Percentiles rank a stretch among this genome's conserved stretches.
These are phyloP conservation scores for Perithous albicinctus DNA, from an alignment of 2,888 invertebrate genomes.

Conservation along the genomic window DNA sequence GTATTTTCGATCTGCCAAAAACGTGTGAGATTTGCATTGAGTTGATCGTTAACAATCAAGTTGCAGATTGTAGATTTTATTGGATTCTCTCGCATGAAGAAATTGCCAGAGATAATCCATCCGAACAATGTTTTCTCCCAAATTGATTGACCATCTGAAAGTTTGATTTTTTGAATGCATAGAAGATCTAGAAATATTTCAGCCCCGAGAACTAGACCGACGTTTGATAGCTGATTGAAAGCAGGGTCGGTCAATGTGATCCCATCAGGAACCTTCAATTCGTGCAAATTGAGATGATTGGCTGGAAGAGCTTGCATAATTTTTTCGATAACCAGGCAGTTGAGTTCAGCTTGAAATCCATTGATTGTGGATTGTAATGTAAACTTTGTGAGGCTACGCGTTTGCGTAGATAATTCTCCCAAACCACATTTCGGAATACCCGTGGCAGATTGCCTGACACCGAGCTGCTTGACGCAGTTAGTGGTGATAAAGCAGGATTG, in stretches of 20 bases:
- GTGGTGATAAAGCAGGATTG: conserved; percentile 61
- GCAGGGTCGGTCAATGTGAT: conserved; percentile 38
- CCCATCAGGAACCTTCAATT: conserved; percentile 25
- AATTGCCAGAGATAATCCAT: background rate
- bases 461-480: conserved; percentile 7
- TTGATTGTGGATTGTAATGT: background rate
- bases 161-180: background rate
- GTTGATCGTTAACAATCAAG: background rate
- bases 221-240: background rate
- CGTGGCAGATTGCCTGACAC: conserved; percentile 1
- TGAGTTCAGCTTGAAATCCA: background rate
- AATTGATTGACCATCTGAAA: background rate
- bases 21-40: background rate
- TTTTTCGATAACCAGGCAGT: conserved; percentile 28
- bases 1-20: background rate
- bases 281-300: background rate
- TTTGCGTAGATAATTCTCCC: conserved; percentile 22
- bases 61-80: background rate
- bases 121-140: background rate
- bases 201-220: background rate
- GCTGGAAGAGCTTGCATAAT: conserved; percentile 22
- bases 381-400: conserved; percentile 1
- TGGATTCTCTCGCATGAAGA: background rate
- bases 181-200: background rate
- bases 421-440: conserved; percentile 16